Evolutionary conservation across 2,113 vertebrate species (phyloP).

Genomic region (Otis tarda): DNA sequence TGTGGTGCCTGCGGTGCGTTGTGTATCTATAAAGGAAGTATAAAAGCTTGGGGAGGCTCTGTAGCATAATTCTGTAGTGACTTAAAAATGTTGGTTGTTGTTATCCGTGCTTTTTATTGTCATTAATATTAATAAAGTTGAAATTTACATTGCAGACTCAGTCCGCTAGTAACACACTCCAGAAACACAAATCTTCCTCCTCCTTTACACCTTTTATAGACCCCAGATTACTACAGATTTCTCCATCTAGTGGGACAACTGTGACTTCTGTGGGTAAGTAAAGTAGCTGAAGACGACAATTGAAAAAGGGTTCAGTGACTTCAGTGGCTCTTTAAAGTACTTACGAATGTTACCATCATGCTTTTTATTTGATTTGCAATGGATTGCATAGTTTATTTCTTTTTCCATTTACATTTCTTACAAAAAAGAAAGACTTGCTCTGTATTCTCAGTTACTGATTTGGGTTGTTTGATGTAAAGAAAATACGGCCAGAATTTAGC

Average conservation of each 20-base stretch:
- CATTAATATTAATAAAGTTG: slow-evolving; percentile 77
- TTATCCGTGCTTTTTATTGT: slow-evolving; percentile 65
- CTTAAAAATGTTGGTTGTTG: slow-evolving; percentile 59
- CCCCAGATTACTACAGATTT: slow-evolving; percentile 97
- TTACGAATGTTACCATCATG: not conserved
- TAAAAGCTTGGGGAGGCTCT: slow-evolving; percentile 18
- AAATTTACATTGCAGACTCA: slow-evolving; percentile 90
- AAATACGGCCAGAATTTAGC: not conserved
- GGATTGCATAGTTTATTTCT: slow-evolving; percentile 46
- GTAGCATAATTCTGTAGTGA: not conserved
- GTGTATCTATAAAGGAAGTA: not conserved
- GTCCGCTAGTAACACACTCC: slow-evolving; percentile 97
- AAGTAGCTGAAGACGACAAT: not conserved
- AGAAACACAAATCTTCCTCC: slow-evolving; percentile 99
- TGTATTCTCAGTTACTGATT: not conserved
- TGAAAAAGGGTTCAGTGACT: slow-evolving; percentile 19
- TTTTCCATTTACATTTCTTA: slow-evolving; percentile 63
- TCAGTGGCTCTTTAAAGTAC: not conserved
- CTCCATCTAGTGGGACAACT: slow-evolving; percentile 94
- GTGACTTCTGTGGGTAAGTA: slow-evolving; percentile 95
- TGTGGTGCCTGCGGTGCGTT: not conserved
- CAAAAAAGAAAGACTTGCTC: not conserved
- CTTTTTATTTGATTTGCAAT: slow-evolving; percentile 43
- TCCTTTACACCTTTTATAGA: slow-evolving; percentile 99
- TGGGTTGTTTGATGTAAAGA: not conserved